These are phyloP conservation scores for Paramormyrops hopkinsi DNA, from an alignment of 2,797 vertebrate species.

Conservation along the genomic window DNA sequence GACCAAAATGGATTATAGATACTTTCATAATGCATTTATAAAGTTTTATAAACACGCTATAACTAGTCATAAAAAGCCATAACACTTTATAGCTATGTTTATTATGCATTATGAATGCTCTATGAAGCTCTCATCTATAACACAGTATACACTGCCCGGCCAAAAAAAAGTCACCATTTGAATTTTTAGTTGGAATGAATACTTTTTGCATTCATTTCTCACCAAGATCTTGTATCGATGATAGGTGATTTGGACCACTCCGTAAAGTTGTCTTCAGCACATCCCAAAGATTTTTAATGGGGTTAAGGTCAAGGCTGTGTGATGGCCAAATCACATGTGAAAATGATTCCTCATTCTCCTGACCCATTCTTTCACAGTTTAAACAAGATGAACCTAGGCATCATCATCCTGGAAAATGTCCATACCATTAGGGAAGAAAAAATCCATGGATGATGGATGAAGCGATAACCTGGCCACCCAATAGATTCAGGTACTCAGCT, in stretches of 20 bases:
- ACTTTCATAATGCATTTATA: background rate
- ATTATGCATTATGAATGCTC: background rate
- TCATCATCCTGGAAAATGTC: background rate
- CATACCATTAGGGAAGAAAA: background rate
- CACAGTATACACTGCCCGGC: background rate
- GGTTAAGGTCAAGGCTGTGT: background rate
- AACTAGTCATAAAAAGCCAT: background rate
- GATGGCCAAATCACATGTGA: background rate
- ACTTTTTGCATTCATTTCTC: background rate
- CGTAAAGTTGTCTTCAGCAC: background rate
- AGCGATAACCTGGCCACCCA: too few relatives aligned
- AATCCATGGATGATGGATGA: too few relatives aligned
- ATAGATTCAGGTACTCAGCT: too few relatives aligned
- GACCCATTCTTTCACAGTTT: background rate
- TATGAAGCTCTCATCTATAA: background rate
- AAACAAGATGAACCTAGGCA: background rate
- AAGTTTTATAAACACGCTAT: background rate
- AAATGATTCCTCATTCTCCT: background rate
- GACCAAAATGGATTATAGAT: background rate
- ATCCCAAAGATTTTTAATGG: background rate
- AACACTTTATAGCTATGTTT: background rate
- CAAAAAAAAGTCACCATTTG: background rate
- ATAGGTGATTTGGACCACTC: background rate
- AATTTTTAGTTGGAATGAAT: background rate
- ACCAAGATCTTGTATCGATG: background rate